phyloP scores from a whole-genome alignment of 2,113 vertebrate genomes.

The Indicator indicator region DNA sequence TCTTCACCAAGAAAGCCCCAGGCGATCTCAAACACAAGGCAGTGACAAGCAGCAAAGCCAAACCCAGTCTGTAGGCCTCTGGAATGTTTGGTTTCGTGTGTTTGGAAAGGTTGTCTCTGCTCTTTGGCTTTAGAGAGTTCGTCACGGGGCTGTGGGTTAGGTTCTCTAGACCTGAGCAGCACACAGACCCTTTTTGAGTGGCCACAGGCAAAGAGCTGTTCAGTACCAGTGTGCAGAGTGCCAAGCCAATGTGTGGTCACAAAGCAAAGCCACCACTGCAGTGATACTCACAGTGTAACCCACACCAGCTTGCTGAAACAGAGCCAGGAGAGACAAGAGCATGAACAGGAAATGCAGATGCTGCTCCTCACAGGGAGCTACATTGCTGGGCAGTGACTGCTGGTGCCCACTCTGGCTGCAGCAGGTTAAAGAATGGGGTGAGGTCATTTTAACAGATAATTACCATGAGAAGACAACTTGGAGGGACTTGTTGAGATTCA shows the following conservation, averaged over 20 bases:
- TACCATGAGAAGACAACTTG: background rate
- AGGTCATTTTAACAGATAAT: background rate
- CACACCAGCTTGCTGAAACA: background rate
- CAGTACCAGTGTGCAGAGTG: background rate
- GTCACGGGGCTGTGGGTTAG: background rate
- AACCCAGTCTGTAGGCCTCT: background rate
- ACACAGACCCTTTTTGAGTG: background rate
- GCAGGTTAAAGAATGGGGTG: background rate
- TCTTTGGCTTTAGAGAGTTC: background rate
- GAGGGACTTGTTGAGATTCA: background rate
- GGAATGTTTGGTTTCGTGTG: background rate
- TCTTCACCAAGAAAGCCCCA: background rate
- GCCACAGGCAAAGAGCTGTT: background rate
- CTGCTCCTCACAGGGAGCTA: background rate
- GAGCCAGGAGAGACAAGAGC: background rate
- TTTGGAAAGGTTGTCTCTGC: accelerated
- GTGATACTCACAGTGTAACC: background rate
- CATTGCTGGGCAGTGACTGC: background rate
- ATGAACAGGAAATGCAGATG: background rate
- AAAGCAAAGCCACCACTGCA: background rate
- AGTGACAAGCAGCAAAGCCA: background rate
- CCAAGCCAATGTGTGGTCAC: background rate
- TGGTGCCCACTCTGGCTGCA: background rate
- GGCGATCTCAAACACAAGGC: accelerated
- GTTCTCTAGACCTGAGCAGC: background rate